A percentile compares a stretch with the other conserved stretches of the same genome.
Evolutionary conservation across 1,140 invertebrate species (phyloP).

Genomic region (Drosophila nannoptera): DNA sequence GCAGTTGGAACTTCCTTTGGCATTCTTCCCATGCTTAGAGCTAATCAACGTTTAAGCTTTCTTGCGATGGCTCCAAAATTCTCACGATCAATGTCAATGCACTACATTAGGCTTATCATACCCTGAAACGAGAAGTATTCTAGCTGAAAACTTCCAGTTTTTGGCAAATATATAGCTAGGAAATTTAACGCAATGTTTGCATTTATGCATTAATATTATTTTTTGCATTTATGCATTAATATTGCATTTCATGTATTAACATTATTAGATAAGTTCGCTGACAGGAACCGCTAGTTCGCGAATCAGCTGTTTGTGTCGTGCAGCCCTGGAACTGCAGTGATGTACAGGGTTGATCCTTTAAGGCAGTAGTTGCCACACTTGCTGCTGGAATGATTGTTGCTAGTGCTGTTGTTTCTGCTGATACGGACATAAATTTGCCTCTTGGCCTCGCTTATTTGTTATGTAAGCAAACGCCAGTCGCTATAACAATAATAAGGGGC

Average conservation of each 20-base stretch:
- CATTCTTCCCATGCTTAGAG: conserved; percentile 10
- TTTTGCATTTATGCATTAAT: too few relatives aligned
- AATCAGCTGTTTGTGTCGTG: too few relatives aligned
- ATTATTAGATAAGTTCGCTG: too few relatives aligned
- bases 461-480: conserved; percentile 32
- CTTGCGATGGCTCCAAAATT: conserved; percentile 1
- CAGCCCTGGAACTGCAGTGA: too few relatives aligned
- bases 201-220: too few relatives aligned
- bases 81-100: too few relatives aligned
- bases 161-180: too few relatives aligned
- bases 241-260: too few relatives aligned
- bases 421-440: conserved; percentile 36
- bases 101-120: too few relatives aligned
- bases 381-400: not conserved
- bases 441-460: conserved; percentile 36
- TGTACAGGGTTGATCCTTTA: not conserved
- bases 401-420: conserved; percentile 19
- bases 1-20: not conserved
- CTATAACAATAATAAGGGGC: conserved; percentile 12
- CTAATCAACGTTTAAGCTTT: conserved; percentile 5
- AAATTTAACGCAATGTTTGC: too few relatives aligned
- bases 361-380: not conserved
- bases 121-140: too few relatives aligned
- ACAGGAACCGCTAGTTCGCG: too few relatives aligned
- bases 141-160: not conserved